Evolutionary conservation across 2,797 vertebrate genomes (phyloP), one percentile per base, ranked within the genome.

Genomic region (Sebastes nivosus): DNA sequence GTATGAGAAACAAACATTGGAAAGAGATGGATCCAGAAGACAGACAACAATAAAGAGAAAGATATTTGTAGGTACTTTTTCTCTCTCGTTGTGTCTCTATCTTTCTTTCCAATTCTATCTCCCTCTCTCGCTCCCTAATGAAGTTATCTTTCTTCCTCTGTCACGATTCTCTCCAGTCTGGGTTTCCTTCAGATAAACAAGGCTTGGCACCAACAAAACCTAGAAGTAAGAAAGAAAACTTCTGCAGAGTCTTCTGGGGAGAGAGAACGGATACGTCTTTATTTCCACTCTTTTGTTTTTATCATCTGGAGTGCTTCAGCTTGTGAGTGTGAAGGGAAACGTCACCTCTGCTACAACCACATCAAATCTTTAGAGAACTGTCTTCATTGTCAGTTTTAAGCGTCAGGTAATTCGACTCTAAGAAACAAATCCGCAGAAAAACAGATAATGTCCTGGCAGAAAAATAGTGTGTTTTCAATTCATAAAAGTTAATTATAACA

Each of bases 81-180:
- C n/a, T 82, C 13, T 61, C 55, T 59, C 16, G 34, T 66, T 75
- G 42, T 50, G 24, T 68, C 67, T 79, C 25, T 67, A 25, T 81
- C 61, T 25, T 42, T 69, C 38, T 79, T 69, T 75, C 22, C 77
- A 32, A 61, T 68, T 67, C 58, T 80, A 32, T 61, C 59, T 36
- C 6, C 38, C 69, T 84, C 74, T 38, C 78, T 64, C 52, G 2
- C 72, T 60, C 70, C 74, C 84, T 83, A 81, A 92, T 89, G 66
- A 89, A 88, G 86, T 89, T 85, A 88, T 88, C 76, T 80, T 79
- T 86, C 84, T 80, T 76, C 71, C 69, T 80, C 75, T 80, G 77
- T 88, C 88, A 82, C 20, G 5, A 68, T 74, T 75, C 66, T 72
- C 77, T 74, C 32, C 61, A 66, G 57, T 79, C 66, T 76, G 67